Base-by-base conservation (phyloP, 1,140 invertebrate genomes). In the Sogatella furcifera region DNA sequence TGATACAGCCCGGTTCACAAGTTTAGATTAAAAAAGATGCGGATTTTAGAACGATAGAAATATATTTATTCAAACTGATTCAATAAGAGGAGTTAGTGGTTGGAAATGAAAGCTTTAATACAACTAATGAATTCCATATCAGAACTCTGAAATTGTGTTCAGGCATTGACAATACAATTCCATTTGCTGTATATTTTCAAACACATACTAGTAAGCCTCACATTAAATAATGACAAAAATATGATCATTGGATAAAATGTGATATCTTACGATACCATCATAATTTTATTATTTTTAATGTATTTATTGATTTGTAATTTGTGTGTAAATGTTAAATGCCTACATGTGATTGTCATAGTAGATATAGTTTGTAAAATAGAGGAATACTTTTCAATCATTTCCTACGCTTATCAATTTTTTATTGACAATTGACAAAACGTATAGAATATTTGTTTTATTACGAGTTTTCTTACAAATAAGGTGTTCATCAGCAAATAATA, bases 261-360 rank as follows among this genome's bases (percentile, higher is more conserved):
- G 15, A 19, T 19, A 49, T 49, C 21, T 49, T 19, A 49, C 21
- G 46, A 49, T 22, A 49, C 46, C 21, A 22, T 22, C 46, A 19
- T 22, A 49, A 19, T 49, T 49, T 49, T 49, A 19, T 19, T 22
- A 49, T 49, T 49, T 19, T 49, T 49, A 49, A 49, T 49, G 21
- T 49, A 49, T 49, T 49, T 49, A 49, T 49, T 49, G 21, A 49
- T 49, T 49, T 49, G 46, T 49, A 49, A 19, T 49, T 46, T 49
- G 46, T 49, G 46, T 49, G 21, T 49, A 49, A 49, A 49, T 49
- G 46, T 49, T 9, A 49, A 49, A 49, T 49, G 46, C 21, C 46
- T 49, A 22, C 21, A 49, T 49, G 15, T 49, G 46, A 49, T 17
- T 49, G 46, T 49, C 46, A 49, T 19, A 19, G 46, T 49, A 49